A percentile compares a stretch with the other conserved stretches of the same genome.
Evolutionary conservation across 2,888 invertebrate genomes (phyloP).

Genomic region (Metacarcinus magister): DNA sequence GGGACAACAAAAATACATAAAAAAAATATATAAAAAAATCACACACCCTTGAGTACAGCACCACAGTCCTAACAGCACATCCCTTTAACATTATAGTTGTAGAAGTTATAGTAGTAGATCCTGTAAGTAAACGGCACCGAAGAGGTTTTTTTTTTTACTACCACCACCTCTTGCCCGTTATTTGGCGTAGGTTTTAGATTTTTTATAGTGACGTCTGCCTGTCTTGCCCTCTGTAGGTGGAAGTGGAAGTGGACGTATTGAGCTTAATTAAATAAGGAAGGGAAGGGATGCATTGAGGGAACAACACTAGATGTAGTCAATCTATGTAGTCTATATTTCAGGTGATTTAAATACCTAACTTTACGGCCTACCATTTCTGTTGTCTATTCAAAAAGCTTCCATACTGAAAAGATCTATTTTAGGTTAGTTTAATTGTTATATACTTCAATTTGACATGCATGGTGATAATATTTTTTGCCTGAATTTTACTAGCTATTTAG

Average conservation of each 20-base stretch:
- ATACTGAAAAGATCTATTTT: neutral
- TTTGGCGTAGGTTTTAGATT: too few species aligned
- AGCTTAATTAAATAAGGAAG: neutral
- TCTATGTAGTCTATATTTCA: constrained; percentile 12
- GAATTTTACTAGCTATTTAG: too few species aligned
- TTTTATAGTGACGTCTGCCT: too few species aligned
- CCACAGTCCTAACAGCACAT: too few species aligned
- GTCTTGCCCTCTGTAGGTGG: neutral
- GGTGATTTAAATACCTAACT: neutral
- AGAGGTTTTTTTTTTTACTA: neutral
- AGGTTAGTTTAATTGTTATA: too few species aligned
- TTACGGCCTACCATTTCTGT: neutral
- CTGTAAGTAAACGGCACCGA: neutral
- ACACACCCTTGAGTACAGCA: neutral
- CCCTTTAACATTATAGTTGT: neutral
- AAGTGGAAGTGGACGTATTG: neutral
- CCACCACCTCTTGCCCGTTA: too few species aligned
- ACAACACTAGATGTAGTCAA: neutral
- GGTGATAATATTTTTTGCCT: too few species aligned
- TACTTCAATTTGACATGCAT: too few species aligned
- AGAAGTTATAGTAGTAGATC: too few species aligned
- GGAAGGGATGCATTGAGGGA: neutral
- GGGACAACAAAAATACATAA: too few species aligned
- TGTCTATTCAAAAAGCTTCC: neutral
- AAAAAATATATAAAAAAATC: too few species aligned